Evolutionary conservation across 2,888 invertebrate genomes (phyloP), one percentile per base, ranked within the genome.

Genomic region (Hedychridium roseum): DNA sequence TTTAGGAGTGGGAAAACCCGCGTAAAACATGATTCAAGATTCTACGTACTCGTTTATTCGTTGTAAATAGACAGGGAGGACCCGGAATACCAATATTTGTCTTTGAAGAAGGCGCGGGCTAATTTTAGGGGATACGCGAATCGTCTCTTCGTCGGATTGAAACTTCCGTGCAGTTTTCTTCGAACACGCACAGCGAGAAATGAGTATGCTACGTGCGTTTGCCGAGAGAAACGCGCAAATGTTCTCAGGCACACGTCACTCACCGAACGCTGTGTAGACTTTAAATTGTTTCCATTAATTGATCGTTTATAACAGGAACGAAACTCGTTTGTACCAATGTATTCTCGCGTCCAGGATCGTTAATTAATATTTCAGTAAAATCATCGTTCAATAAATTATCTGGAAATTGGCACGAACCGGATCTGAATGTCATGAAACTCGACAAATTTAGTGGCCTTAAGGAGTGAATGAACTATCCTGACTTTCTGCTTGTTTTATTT

Each of bases 201-300:
- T 62, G 38, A 60, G 41, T 63, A 62, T 62, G 50, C 60, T 11
- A 12, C 14, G 15, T 49, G 50, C 60, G 64, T 63, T 50, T 57
- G 35, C 17, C 26, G 50, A 30, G 60, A 63, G 62, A 63, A 60
- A 62, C 51, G 48, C 36, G 42, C 40, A 43, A 50, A 54, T 44
- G 36, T 49, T 38, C 26, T 42, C 42, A 45, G 44, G 45, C 39
- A 43, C 43, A 56, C 44, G 36, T 52, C 44, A 46, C 37, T 40
- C 38, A 32, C 38, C 17, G 36, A 31, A 26, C 35, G 32, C 34
- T 31, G 38, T 11, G 14, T 18, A 18, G 50, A 49, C 38, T 60
- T 57, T 11, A 54, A 50, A 63, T 64, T 46, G 21, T 9, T 32
- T 18, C 23, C 32, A 31, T 39, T 28, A 15, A 16, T 15, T n/a